Conservation (phyloP, 2,888 invertebrate species). For the Tachina grossa region DNA sequence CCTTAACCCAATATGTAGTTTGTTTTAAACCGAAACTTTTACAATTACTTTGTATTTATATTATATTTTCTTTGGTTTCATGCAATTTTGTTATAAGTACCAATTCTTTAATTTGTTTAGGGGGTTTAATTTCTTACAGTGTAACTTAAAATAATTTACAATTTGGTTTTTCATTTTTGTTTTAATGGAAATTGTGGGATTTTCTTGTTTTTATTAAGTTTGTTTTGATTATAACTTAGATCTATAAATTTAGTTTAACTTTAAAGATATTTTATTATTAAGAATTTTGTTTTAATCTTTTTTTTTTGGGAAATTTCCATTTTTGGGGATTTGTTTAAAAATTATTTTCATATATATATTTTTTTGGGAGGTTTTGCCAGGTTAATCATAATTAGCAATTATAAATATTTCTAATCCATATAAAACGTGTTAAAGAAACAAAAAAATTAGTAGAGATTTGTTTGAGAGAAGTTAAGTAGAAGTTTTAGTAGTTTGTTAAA, state of each 20-base stretch:
- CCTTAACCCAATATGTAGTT: constrained; percentile 51
- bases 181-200: constrained; percentile 33
- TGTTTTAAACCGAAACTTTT: constrained; percentile 67
- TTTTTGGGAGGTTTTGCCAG: neutral
- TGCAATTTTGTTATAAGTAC: constrained; percentile 58
- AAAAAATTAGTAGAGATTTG: constrained; percentile 56
- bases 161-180: constrained; percentile 38
- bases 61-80: constrained; percentile 37
- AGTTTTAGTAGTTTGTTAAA: constrained; percentile 59
- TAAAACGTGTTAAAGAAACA: constrained; percentile 37
- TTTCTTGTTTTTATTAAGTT: constrained; percentile 22
- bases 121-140: constrained; percentile 64
- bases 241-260: constrained; percentile 68
- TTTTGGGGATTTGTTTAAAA: constrained; percentile 1
- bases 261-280: constrained; percentile 22
- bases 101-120: constrained; percentile 43
- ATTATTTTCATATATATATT: constrained; percentile 8
- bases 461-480: constrained; percentile 48
- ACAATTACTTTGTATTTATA: constrained; percentile 66
- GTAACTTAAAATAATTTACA: constrained; percentile 70
- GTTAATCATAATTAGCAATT: constrained; percentile 58
- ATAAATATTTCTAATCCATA: constrained; percentile 37
- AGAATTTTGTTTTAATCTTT: constrained; percentile 36
- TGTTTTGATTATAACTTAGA: constrained; percentile 60
- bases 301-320: constrained; percentile 30